These are phyloP conservation scores for Terrapene triunguis DNA, from an alignment of 2,113 vertebrate genomes.

Conservation along the genomic window DNA sequence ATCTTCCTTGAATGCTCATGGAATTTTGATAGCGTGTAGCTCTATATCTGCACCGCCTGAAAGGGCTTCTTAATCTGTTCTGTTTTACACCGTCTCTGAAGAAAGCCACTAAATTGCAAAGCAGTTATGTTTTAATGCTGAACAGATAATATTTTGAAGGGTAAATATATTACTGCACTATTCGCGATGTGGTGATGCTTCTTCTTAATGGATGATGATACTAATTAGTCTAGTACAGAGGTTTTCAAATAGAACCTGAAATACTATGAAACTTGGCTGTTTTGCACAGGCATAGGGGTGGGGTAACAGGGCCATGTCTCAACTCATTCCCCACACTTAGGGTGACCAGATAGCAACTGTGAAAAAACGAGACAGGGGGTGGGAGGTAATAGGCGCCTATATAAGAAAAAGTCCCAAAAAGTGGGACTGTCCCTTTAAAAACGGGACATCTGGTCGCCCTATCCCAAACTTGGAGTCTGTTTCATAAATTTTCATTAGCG, in stretches of 20 bases:
- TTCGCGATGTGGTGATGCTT: not conserved
- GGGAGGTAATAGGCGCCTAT: too few species aligned
- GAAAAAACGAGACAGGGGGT: too few species aligned
- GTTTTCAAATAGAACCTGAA: not conserved
- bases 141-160: constrained; percentile 1
- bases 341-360: too few species aligned
- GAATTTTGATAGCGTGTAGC: constrained; percentile 18
- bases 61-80: constrained; percentile 24
- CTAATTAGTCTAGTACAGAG: not conserved
- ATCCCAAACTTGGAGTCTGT: not conserved
- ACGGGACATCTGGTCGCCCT: too few species aligned
- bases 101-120: constrained; percentile 16
- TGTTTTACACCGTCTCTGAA: constrained; percentile 3
- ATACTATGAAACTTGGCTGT: not conserved
- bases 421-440: too few species aligned
- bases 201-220: not conserved
- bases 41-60: not conserved
- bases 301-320: not conserved
- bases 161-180: not conserved
- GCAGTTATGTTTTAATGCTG: not conserved
- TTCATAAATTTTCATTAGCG: not conserved
- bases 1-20: not conserved
- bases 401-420: too few species aligned
- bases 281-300: not conserved
- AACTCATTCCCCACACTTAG: not conserved